Evolutionary conservation across 37 sponge, comb jelly and placozoan genomes (phyloP), one percentile per base, ranked within the genome.

Genomic region (Crambe crambe): DNA sequence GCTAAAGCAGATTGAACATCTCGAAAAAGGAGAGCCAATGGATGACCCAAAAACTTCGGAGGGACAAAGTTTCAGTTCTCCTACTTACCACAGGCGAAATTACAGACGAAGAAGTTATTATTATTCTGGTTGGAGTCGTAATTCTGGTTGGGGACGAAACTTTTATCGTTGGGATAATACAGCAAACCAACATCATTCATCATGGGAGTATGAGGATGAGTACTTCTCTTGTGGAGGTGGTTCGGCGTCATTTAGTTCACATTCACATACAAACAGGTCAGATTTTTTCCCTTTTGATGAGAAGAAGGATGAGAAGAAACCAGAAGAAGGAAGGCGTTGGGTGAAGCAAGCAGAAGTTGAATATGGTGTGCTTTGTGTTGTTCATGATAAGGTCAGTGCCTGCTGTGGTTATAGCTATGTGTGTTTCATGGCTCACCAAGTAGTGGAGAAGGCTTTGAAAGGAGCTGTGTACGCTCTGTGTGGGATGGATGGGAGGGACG

Each of bases 361-460:
- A 30, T 78, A 60, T 43, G 31, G 35, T 1, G 64, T 75, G 23
- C 51, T 86, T 54, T 3, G 2, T 21, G 25, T 3, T 12, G 4
- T 3, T 58, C 20, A 26, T 2, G 30, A 30, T 30, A 26, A 65
- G 25, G 35, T 62, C 15, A 43, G 67, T 21, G 3, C 2, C 3
- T 31, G 12, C 10, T 1, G 12, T 65, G 66, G 66, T 30, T 65
- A 65, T 65, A 30, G 32, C 30, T 59, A 73, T 76, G 85, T 87
- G 1, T 84, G 85, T 64, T 92, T 92, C 62, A 79, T 83, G 73
- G 79, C 89, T 26, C 89, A 87, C 62, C 83, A 92, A 58, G 85
- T 92, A 6, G 81, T 73, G n/a, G 85, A 84, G 68, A 92, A 92
- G 68, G 85, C 85, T 27, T 69, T 92, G 54, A 91, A 91, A 39